A percentile compares a stretch with the other conserved stretches of the same genome.
Evolutionary conservation across 1,140 invertebrate species (phyloP).

Genomic region (Diachasmimorpha longicaudata): DNA sequence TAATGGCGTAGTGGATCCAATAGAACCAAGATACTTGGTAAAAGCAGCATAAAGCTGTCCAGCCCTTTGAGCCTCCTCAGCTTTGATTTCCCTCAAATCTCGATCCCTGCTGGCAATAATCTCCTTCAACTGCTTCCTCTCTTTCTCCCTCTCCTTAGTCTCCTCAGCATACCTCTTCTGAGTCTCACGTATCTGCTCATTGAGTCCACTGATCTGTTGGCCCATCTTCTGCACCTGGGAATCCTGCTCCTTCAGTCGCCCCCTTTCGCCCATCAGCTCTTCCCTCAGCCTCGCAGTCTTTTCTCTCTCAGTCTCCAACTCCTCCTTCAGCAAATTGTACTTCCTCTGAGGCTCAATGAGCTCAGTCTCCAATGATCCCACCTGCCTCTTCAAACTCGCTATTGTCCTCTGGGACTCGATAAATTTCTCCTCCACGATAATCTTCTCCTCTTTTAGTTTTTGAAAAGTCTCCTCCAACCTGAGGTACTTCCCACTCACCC

Average conservation of each 20-base stretch:
- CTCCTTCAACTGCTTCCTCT: slow-evolving; percentile 43
- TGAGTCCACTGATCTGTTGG: slow-evolving; percentile 40
- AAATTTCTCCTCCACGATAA: slow-evolving; percentile 46
- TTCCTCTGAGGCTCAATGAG: slow-evolving; percentile 52
- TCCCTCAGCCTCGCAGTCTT: slow-evolving; percentile 39
- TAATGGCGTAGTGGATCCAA: slow-evolving; percentile 33
- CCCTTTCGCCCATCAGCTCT: slow-evolving; percentile 43
- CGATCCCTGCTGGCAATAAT: slow-evolving; percentile 43
- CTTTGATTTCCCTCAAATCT: slow-evolving; percentile 47
- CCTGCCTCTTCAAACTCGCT: slow-evolving; percentile 44
- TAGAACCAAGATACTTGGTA: slow-evolving; percentile 51
- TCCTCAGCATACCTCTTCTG: slow-evolving; percentile 42
- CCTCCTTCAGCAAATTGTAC: slow-evolving; percentile 48
- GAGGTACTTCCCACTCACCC: slow-evolving; percentile 15
- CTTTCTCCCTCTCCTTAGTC: slow-evolving; percentile 41
- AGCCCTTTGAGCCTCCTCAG: slow-evolving; percentile 52
- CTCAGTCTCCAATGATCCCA: slow-evolving; percentile 41
- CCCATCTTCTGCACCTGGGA: slow-evolving; percentile 45
- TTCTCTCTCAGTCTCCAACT: slow-evolving; percentile 46
- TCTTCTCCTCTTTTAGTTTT: slow-evolving; percentile 47
- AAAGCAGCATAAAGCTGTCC: slow-evolving; percentile 55
- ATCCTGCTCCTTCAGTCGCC: slow-evolving; percentile 42
- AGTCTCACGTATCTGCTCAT: slow-evolving; percentile 47
- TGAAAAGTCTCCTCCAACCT: slow-evolving; percentile 44
- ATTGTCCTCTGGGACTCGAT: slow-evolving; percentile 39